These are phyloP conservation scores for Platyura marginata DNA, from an alignment of 1,140 invertebrate genomes.

Conservation along the genomic window DNA sequence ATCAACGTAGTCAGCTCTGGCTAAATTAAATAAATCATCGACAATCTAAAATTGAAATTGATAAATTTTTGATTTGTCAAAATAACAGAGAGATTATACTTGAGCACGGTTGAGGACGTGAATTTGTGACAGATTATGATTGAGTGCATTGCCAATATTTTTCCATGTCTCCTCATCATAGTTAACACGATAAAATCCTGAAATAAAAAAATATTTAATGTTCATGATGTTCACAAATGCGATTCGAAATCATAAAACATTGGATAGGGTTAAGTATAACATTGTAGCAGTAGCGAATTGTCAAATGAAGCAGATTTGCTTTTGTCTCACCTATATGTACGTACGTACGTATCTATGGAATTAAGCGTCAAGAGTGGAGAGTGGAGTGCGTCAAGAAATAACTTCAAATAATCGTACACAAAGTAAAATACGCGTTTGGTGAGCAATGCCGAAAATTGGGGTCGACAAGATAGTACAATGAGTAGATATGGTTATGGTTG, in stretches of 20 bases:
- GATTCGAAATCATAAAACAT: too few species aligned
- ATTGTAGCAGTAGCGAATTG: not conserved
- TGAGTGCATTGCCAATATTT: constrained; percentile 31
- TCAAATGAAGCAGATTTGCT: not conserved
- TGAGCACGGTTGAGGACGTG: constrained; percentile 57
- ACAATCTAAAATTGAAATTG: constrained; percentile 30
- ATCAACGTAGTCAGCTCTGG: constrained; percentile 24
- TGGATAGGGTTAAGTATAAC: too few species aligned
- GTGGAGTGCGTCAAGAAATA: not conserved
- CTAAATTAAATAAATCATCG: constrained; percentile 53
- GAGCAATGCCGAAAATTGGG: not conserved
- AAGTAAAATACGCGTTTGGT: not conserved
- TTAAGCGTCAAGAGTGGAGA: not conserved
- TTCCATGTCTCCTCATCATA: constrained; percentile 53
- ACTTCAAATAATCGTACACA: not conserved
- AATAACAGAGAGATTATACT: constrained; percentile 9
- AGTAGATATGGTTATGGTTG: not conserved
- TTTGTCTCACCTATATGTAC: not conserved
- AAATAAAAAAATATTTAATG: constrained; percentile 6
- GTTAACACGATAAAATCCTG: constrained; percentile 62
- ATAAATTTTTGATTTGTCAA: not conserved
- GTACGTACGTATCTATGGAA: not conserved
- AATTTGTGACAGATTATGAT: constrained; percentile 30
- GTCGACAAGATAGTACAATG: not conserved
- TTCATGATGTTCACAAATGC: not conserved